Conservation (phyloP, 2,888 invertebrate genomes). For the Phasia obesa region DNA sequence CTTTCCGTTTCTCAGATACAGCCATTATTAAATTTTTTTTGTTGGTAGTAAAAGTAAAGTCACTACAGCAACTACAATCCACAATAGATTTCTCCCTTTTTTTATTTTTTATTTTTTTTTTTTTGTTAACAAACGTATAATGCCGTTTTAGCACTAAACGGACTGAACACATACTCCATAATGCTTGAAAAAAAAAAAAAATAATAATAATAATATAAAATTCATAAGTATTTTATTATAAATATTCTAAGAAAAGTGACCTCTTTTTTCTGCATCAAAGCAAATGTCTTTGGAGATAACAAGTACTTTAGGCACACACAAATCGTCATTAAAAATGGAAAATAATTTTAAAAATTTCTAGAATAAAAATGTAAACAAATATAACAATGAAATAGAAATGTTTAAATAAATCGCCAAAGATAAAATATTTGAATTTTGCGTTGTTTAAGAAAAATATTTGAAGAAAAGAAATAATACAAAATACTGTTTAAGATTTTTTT, state of each 20-base stretch:
- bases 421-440: too few relatives aligned
- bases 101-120: too few relatives aligned
- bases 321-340: conserved; percentile 39
- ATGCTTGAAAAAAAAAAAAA: conserved; percentile 1
- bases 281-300: conserved; percentile 32
- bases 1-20: conserved; percentile 5
- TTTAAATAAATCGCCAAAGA: not conserved
- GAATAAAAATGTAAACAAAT: conserved; percentile 32
- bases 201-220: conserved; percentile 11
- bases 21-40: not conserved
- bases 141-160: conserved; percentile 45
- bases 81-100: conserved; percentile 19
- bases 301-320: conserved; percentile 26
- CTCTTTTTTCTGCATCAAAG: conserved; percentile 49
- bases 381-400: conserved; percentile 12
- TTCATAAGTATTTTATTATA: conserved; percentile 18
- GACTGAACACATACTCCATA: not conserved
- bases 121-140: not conserved
- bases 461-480: too few relatives aligned
- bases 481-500: too few relatives aligned
- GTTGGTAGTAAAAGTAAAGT: not conserved
- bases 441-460: too few relatives aligned
- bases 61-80: not conserved
- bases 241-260: conserved; percentile 36
- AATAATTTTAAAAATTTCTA: conserved; percentile 2